Evolutionary conservation across 1,140 invertebrate species (phyloP).

Genomic region (Aphis craccivora): DNA sequence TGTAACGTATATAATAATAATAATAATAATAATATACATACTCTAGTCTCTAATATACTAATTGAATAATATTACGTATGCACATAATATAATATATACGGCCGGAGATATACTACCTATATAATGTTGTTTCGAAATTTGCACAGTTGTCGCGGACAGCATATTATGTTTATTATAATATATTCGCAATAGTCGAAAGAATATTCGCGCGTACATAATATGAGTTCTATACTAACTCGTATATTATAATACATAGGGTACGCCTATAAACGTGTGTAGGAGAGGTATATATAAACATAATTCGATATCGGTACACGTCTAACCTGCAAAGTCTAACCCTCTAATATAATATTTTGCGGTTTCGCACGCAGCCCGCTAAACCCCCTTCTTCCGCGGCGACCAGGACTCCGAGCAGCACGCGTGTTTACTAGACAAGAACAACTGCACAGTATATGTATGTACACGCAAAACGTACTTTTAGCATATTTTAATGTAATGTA

Average conservation of each 20-base stretch:
- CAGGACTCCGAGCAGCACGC: not conserved
- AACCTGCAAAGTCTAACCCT: not conserved
- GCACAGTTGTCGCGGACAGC: not conserved
- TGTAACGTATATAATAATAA: not conserved
- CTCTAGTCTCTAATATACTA: not conserved
- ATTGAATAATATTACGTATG: not conserved
- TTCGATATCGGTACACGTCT: not conserved
- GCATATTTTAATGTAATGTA: not conserved
- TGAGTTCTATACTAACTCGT: not conserved
- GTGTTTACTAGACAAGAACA: conserved; percentile 34
- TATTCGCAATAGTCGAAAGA: conserved; percentile 24
- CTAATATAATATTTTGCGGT: conserved; percentile 25
- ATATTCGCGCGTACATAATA: not conserved
- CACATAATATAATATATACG: not conserved
- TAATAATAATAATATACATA: not conserved
- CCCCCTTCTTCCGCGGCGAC: not conserved
- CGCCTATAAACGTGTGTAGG: not conserved
- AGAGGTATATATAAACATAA: not conserved
- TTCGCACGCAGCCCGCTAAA: not conserved
- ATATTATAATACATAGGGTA: not conserved
- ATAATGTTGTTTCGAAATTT: not conserved
- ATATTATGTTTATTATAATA: not conserved
- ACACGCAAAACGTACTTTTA: not conserved
- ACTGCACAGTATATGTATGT: not conserved
- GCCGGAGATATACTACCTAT: not conserved